phyloP scores from a whole-genome alignment of 2,888 invertebrate genomes.

The Melieria crassipennis region DNA sequence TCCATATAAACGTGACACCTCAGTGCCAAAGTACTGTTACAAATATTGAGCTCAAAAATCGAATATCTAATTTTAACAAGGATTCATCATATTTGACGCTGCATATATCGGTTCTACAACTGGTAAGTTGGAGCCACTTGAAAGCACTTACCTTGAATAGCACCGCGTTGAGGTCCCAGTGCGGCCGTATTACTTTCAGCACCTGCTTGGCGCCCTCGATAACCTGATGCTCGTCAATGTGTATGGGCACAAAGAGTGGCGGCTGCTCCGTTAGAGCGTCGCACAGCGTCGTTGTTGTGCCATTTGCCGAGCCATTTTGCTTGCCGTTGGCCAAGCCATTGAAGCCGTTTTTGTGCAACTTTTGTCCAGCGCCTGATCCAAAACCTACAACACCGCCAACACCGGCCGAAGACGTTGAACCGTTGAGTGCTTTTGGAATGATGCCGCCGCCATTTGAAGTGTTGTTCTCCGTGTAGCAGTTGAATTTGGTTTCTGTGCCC shows the following conservation, averaged over 20 bases:
- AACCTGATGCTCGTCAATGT: slow-evolving; percentile 75
- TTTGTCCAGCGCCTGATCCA: slow-evolving; percentile 30
- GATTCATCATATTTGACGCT: no score
- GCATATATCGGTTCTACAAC: no score
- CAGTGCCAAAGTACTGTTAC: no score
- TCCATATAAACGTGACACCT: no score
- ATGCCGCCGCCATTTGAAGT: slow-evolving; percentile 55
- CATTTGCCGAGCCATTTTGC: slow-evolving; percentile 3
- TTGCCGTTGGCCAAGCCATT: slow-evolving; percentile 17
- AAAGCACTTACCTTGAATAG: slow-evolving; percentile 74
- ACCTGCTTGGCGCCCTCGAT: slow-evolving; percentile 75
- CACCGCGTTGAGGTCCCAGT: slow-evolving; percentile 74
- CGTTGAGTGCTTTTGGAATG: slow-evolving; percentile 33
- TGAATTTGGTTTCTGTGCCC: slow-evolving; percentile 62
- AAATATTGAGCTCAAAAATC: no score
- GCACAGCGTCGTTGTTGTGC: neutral
- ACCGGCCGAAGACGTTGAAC: slow-evolving; percentile 29
- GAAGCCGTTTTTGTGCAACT: slow-evolving; percentile 25
- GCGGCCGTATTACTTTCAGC: slow-evolving; percentile 74
- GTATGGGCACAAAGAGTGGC: slow-evolving; percentile 67
- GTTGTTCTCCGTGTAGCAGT: slow-evolving; percentile 58
- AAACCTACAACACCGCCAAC: slow-evolving; percentile 16
- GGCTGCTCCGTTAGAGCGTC: neutral
- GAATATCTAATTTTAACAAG: no score
- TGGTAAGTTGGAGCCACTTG: no score